Percentiles rank a stretch among this genome's conserved stretches.
phyloP scores from a whole-genome alignment of 2,113 vertebrate species.

The Cephalopterus ornatus region DNA sequence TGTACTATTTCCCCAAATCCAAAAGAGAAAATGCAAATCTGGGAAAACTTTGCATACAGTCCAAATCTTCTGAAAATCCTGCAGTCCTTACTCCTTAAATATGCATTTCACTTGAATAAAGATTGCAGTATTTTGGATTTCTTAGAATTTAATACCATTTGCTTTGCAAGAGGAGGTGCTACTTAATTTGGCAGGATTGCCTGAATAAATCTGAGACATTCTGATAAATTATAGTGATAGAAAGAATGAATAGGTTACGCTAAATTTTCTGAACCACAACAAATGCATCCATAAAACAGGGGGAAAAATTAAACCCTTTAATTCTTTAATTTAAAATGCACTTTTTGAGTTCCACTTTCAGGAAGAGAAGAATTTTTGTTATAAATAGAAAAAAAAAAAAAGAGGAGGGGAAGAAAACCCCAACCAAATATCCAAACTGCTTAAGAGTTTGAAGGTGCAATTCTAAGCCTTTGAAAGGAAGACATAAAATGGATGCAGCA shows the following conservation, averaged over 20 bases:
- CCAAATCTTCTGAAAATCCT: not conserved
- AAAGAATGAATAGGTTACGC: not conserved
- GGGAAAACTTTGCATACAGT: not conserved
- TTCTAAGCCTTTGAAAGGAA: not conserved
- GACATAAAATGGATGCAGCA: not conserved
- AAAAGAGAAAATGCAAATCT: not conserved
- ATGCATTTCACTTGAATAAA: constrained; percentile 1
- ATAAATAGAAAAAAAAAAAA: not conserved
- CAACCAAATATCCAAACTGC: not conserved
- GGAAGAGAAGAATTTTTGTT: not conserved
- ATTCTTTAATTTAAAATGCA: constrained; percentile 41
- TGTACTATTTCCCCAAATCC: not conserved
- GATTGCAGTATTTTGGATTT: not conserved
- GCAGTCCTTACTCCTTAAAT: not conserved
- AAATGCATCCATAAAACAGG: not conserved
- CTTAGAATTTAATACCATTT: not conserved
- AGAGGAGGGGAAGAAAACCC: rapidly evolving
- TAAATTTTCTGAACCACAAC: not conserved
- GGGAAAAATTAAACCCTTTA: not conserved
- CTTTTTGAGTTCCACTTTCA: constrained; percentile 45
- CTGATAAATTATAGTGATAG: not conserved
- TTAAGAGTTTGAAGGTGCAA: not conserved
- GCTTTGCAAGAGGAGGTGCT: not conserved
- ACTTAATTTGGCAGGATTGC: not conserved
- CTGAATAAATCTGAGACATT: not conserved